These are phyloP conservation scores for Rhagoletis zephyria DNA, from an alignment of 1,140 invertebrate species.

Conservation along the genomic window DNA sequence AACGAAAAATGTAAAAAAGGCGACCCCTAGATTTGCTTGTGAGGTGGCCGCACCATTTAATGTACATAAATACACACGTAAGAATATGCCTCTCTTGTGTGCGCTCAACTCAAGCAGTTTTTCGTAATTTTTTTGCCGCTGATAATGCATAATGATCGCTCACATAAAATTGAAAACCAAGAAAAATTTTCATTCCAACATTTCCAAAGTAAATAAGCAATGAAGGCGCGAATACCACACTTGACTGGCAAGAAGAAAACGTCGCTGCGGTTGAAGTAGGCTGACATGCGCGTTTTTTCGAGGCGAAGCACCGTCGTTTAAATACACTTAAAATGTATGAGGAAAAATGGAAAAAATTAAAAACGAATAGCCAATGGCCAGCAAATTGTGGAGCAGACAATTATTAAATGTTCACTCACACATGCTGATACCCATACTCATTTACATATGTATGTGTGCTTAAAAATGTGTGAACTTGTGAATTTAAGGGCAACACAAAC, in stretches of 20 bases:
- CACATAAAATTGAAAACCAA: constrained; percentile 27
- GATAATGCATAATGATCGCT: not conserved
- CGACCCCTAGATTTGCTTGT: too few relatives aligned
- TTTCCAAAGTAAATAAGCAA: constrained; percentile 28
- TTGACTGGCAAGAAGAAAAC: not conserved
- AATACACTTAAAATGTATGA: constrained; percentile 9
- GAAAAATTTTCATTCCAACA: constrained; percentile 7
- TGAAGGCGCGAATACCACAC: constrained; percentile 28
- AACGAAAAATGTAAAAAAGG: too few relatives aligned
- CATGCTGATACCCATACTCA: too few relatives aligned
- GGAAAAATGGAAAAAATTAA: not conserved
- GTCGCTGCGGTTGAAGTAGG: not conserved
- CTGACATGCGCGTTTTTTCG: not conserved
- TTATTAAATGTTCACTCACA: too few relatives aligned
- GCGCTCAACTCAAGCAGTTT: not conserved
- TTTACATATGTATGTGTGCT: not conserved
- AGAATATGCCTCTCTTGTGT: too few relatives aligned
- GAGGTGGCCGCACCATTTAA: too few relatives aligned
- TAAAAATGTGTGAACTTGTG: not conserved
- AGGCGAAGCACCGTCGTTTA: not conserved
- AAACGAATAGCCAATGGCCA: not conserved
- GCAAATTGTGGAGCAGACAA: not conserved
- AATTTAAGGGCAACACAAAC: not conserved
- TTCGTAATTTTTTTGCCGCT: not conserved
- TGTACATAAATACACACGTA: too few relatives aligned